A percentile compares a stretch with the other conserved stretches of the same genome.
Conservation (phyloP, 2,113 vertebrate genomes). For the Alouatta palliata region DNA sequence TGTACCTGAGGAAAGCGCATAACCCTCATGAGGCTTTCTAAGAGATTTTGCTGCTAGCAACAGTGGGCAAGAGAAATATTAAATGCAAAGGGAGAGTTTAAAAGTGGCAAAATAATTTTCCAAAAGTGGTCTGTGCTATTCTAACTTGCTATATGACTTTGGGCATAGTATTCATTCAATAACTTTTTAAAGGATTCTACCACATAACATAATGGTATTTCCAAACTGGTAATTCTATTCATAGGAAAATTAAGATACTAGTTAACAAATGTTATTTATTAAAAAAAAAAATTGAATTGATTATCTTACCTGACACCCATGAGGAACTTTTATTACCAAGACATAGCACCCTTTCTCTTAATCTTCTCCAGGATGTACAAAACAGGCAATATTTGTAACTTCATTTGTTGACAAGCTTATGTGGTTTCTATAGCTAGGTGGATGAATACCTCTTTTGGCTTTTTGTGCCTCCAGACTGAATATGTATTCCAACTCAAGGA, state of each 20-base stretch:
- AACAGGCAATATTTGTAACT: neutral
- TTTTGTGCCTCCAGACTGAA: neutral
- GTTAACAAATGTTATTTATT: neutral
- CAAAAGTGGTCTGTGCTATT: neutral
- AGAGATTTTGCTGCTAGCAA: conserved; percentile 46
- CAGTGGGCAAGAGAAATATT: neutral
- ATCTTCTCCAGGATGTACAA: neutral
- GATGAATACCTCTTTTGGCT: neutral
- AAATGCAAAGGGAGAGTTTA: neutral
- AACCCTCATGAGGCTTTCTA: neutral
- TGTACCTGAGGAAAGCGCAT: neutral
- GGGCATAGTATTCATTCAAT: neutral
- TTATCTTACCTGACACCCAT: neutral
- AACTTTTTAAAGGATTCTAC: neutral
- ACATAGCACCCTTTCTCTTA: neutral
- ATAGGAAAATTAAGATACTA: neutral
- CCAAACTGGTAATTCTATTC: neutral
- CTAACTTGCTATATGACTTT: neutral
- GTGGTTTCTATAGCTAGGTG: neutral
- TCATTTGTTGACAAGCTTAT: neutral
- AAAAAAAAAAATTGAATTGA: neutral
- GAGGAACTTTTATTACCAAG: neutral
- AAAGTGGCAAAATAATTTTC: neutral
- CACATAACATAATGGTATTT: neutral
- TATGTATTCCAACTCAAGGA: neutral